A percentile compares a stretch with the other conserved stretches of the same genome.
These are phyloP conservation scores for Indri indri DNA, from an alignment of 2,113 vertebrate species.

Conservation along the genomic window DNA sequence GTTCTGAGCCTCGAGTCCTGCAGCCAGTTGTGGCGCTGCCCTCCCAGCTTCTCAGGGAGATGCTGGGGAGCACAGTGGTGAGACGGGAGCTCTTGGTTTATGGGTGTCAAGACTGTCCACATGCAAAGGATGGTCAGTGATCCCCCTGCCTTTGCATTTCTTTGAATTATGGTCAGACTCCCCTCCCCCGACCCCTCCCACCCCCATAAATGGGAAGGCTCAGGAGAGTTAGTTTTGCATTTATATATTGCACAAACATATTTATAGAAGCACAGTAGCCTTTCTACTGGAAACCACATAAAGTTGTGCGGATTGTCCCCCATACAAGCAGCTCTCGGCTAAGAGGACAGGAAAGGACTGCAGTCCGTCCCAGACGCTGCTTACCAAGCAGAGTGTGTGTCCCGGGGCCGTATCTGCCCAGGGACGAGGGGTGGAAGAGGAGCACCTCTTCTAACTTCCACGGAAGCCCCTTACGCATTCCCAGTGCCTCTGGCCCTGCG, in stretches of 20 bases:
- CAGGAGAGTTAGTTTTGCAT: neutral
- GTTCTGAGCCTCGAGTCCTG: neutral
- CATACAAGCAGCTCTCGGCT: neutral
- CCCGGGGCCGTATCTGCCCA: rapidly evolving
- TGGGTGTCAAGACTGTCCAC: neutral
- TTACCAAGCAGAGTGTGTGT: neutral
- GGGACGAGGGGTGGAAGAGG: neutral
- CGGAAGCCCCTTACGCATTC: rapidly evolving
- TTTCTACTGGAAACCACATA: neutral
- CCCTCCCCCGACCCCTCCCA: too few relatives aligned
- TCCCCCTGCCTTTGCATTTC: neutral
- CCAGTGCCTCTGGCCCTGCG: neutral
- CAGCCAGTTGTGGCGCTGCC: neutral
- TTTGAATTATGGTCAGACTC: neutral
- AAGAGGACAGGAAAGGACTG: neutral
- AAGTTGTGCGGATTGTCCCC: neutral
- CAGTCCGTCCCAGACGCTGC: rapidly evolving
- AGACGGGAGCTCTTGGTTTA: neutral
- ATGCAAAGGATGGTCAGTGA: neutral
- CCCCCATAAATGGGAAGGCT: neutral
- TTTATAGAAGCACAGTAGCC: neutral
- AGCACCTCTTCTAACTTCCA: neutral
- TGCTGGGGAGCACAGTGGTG: neutral
- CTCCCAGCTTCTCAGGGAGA: neutral
- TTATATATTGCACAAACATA: rapidly evolving